Percentiles rank a stretch among this genome's conserved stretches.
These are phyloP conservation scores for Coilia nasus DNA, from an alignment of 2,797 vertebrate genomes.

Conservation along the genomic window DNA sequence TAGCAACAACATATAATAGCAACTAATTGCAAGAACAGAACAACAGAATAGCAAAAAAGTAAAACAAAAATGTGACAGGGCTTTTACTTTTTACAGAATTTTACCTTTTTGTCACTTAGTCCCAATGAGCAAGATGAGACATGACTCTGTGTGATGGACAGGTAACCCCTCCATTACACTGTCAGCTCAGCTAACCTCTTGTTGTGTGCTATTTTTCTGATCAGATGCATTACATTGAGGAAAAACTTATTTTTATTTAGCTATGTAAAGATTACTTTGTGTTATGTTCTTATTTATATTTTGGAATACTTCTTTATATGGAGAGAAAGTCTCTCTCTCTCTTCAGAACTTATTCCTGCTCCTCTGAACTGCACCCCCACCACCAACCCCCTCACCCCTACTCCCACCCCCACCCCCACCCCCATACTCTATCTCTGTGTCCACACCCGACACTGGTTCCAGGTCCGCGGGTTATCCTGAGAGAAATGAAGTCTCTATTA, in stretches of 20 bases:
- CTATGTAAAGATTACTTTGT: not conserved
- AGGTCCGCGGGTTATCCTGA: slow-evolving; percentile 67
- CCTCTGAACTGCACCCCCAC: not conserved
- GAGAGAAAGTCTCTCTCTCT: too few species aligned
- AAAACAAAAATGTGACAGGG: too few species aligned
- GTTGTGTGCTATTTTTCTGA: not conserved
- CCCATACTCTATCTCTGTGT: slow-evolving; percentile 62
- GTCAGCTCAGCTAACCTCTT: not conserved
- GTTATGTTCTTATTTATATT: not conserved
- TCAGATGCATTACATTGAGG: not conserved
- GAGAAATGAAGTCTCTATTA: slow-evolving; percentile 74
- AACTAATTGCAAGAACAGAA: too few species aligned
- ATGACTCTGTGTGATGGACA: not conserved
- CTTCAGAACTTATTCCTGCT: not conserved
- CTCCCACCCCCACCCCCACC: slow-evolving; percentile 48
- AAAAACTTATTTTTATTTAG: not conserved
- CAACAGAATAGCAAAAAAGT: too few species aligned
- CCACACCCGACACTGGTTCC: slow-evolving; percentile 53
- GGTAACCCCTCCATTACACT: not conserved
- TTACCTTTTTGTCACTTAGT: not conserved
- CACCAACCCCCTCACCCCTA: slow-evolving; percentile 35
- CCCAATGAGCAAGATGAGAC: not conserved
- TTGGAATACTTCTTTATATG: too few species aligned
- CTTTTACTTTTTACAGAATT: too few species aligned
- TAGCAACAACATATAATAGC: too few species aligned